These are phyloP conservation scores for Buceros bicornis DNA, from an alignment of 2,797 vertebrate genomes.

Conservation along the genomic window DNA sequence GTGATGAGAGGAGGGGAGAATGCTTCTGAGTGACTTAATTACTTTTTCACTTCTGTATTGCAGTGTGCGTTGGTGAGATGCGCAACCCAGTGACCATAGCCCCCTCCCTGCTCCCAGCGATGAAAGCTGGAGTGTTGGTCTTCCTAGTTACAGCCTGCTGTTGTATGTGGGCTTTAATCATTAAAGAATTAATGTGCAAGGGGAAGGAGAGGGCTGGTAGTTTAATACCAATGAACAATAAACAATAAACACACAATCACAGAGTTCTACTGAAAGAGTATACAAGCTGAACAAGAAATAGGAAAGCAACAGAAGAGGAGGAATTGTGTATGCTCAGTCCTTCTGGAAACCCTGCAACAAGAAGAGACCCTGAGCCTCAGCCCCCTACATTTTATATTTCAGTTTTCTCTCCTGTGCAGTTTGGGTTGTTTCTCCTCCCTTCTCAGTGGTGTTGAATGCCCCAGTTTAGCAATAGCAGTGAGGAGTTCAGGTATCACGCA, in stretches of 20 bases:
- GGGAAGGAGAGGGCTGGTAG: neutral
- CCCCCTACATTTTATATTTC: neutral
- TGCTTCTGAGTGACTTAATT: neutral
- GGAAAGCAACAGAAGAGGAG: neutral
- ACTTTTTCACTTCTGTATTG: neutral
- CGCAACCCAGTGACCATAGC: accelerated
- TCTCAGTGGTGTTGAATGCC: neutral
- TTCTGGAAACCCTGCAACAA: neutral
- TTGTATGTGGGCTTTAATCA: neutral
- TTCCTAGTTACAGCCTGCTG: neutral
- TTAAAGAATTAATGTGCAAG: neutral
- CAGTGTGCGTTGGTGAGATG: neutral
- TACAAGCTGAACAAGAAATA: neutral
- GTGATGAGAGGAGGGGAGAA: neutral
- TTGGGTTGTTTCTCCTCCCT: neutral
- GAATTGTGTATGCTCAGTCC: neutral
- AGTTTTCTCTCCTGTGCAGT: neutral
- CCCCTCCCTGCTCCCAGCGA: neutral
- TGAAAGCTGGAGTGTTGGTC: neutral
- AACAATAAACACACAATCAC: neutral
- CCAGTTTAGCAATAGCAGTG: neutral
- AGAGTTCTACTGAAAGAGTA: neutral
- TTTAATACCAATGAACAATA: neutral
- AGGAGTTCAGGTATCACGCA: neutral
- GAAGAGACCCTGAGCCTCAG: neutral